Conservation (phyloP, 2,888 invertebrate genomes). For the Tenthredo livida region DNA sequence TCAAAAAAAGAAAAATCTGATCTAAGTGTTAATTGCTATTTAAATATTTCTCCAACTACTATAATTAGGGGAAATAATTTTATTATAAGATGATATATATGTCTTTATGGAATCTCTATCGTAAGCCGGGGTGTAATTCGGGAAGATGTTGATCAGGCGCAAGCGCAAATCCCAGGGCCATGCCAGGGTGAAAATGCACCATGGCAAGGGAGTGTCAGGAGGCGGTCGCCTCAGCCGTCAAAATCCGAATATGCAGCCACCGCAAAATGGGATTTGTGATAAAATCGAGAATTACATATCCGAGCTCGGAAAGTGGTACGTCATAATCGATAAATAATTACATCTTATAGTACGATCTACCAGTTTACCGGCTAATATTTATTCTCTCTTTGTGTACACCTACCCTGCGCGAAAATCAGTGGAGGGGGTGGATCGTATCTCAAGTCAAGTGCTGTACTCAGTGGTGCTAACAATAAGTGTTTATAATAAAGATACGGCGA, state of each 20-base stretch:
- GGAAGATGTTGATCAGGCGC: conserved; percentile 54
- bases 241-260: conserved; percentile 71
- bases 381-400: conserved; percentile 56
- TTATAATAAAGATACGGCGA: conserved; percentile 40
- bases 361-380: conserved; percentile 59
- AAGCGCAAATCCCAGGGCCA: conserved; percentile 59
- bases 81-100: not conserved
- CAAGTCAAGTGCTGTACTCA: conserved; percentile 26
- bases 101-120: not conserved
- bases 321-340: conserved; percentile 54
- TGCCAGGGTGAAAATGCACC: conserved; percentile 74
- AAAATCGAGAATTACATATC: conserved; percentile 85
- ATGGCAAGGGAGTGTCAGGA: conserved; percentile 75
- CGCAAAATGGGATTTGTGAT: conserved; percentile 81
- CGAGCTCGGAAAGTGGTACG: conserved; percentile 86
- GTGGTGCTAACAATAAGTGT: conserved; percentile 35
- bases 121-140: conserved; percentile 2
- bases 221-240: conserved; percentile 71
- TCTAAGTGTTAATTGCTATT: too few relatives aligned
- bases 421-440: conserved; percentile 18
- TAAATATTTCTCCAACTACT: too few relatives aligned
- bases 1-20: not conserved
- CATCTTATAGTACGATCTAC: not conserved
- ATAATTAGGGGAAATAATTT: not conserved
- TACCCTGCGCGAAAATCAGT: conserved; percentile 56